These are phyloP conservation scores for Jacana jacana DNA, from an alignment of 2,113 vertebrate genomes.

Conservation along the genomic window DNA sequence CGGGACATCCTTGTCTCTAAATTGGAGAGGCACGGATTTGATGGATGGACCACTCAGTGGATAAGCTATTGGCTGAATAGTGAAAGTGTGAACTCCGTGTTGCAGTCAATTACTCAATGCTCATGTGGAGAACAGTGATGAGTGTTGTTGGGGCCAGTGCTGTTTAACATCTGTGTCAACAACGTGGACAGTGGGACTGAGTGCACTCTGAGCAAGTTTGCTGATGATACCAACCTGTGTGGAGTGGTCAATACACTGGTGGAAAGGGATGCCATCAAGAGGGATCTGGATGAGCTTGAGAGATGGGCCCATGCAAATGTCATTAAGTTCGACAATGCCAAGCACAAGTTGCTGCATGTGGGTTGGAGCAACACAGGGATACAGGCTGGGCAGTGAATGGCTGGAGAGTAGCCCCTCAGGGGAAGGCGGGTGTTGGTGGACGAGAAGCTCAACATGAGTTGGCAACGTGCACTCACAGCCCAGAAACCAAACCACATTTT, in stretches of 20 bases:
- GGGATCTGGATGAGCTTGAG: background rate
- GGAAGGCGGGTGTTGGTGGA: no score
- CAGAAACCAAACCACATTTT: background rate
- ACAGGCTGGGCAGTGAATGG: background rate
- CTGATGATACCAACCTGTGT: background rate
- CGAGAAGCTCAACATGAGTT: background rate
- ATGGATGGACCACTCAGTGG: background rate
- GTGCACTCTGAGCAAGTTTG: background rate
- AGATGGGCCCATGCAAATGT: background rate
- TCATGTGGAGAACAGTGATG: background rate
- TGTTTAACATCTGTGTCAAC: background rate
- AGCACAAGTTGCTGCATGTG: background rate
- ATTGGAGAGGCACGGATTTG: background rate
- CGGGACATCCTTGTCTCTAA: background rate
- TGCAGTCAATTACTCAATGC: background rate
- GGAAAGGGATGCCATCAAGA: background rate
- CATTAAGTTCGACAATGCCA: background rate
- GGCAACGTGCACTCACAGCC: background rate
- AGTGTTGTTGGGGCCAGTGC: background rate
- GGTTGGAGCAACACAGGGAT: background rate
- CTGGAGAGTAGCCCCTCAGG: no score
- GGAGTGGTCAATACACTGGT: background rate
- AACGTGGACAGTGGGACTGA: background rate
- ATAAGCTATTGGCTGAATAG: background rate
- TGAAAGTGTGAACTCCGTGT: background rate